Base-by-base conservation (phyloP, 2,113 vertebrate species). In the Reinhardtius hippoglossoides region DNA sequence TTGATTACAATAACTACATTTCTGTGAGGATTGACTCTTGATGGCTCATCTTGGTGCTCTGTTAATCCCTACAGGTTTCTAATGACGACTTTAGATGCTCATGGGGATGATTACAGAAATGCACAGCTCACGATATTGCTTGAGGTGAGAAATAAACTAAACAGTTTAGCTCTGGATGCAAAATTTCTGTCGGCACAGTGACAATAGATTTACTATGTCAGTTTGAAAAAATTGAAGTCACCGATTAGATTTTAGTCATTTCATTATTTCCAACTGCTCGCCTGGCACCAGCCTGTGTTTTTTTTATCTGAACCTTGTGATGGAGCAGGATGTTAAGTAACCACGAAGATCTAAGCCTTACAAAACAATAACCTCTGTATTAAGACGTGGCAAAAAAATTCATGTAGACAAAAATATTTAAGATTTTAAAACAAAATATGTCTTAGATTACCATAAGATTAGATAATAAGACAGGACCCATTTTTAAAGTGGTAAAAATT, bases 31-130 rank as follows among this genome's bases (percentile, higher is more conserved):
- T 52, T 62, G 14, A 56, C 10, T 15, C 50, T 20, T 50, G 12
- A 54, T 15, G 59, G 5, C 16, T n/a, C 9, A 37, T 48, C 13
- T 86, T 14, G 70, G 21, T 15, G 40, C 3, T 37, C 52, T 68
- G 31, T 80, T 88, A 2, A 59, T 57, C 18, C 13, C 58, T 35
- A 10, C 82, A 97, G 96, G 90, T 97, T 96, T 81, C 94, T 97
- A 15, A 96, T 97, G 96, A 95, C 94, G 75, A 95, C 96, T 31
- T 93, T 97, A 75, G 96, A 96, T 77, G 91, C 93, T 24, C 96
- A 97, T 3, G 95, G 96, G 3, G 96, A 97, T 16, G 94, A 97
- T 80, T 97, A 97, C 84, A 94, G 96, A 76, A 95, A 93, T 1
- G 87, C 95, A 31, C 95, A 96, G 84, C 92, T 97, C 71, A 95